Evolutionary conservation across 2,888 invertebrate genomes (phyloP), one percentile per base, ranked within the genome.

Genomic region (Hartigia nigra): DNA sequence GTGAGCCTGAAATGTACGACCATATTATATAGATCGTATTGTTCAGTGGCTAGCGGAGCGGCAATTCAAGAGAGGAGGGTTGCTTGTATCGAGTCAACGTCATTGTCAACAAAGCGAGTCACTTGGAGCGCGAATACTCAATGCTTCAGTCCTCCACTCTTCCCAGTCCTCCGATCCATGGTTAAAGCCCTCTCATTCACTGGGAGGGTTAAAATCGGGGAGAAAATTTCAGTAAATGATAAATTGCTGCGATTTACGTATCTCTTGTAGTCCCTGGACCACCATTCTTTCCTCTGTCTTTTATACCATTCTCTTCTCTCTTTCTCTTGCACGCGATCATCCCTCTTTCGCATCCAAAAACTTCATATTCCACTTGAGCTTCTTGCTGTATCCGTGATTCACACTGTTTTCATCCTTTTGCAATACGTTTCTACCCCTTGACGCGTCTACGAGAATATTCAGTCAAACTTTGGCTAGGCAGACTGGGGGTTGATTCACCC

Each of bases 1-100:
- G 36, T 11, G 74, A 55, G 12, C 35, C 55, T 76, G 36, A 77
- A 39, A 75, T 12, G 77, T 31, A 34, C 82, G 81, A 78, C 77
- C 80, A 80, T 82, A 83, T 82, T 84, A 85, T 82, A 81, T 81
- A 80, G 82, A 81, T 77, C 82, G 80, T 81, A 87, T 86, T 87
- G 87, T 86, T 86, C 82, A 78, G 74, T 78, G 82, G 81, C 82
- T 81, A 83, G 78, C 81, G 79, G 81, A 83, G 83, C 84, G 82
- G 83, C 80, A 86, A 83, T 84, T 86, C 78, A 69, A 77, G 72
- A 78, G 76, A 75, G 77, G 79, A 74, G 76, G 81, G 81, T 72
- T 76, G 77, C 80, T 81, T 80, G 83, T 82, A 83, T 83, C 81
- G 79, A 81, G 80, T 82, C 81, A 83, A 77, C 80, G 83, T 84